These are phyloP conservation scores for Arge pagana DNA, from an alignment of 2,888 invertebrate genomes.

Conservation along the genomic window DNA sequence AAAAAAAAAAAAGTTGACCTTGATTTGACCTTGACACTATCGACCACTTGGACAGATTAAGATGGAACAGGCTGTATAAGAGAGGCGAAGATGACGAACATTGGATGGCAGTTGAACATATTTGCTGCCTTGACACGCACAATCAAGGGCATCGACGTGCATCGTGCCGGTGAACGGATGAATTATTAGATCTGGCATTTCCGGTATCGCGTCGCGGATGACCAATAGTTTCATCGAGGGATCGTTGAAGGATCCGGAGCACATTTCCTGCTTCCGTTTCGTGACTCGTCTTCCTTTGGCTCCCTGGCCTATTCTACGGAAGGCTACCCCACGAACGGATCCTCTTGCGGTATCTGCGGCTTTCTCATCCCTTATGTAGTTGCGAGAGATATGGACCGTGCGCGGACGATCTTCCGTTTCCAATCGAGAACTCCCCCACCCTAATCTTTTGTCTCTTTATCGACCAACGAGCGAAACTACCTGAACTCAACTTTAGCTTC, in stretches of 20 bases:
- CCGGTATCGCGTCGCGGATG: conserved; percentile 58
- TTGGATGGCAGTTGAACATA: no score
- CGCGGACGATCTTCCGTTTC: conserved; percentile 16
- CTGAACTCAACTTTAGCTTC: no score
- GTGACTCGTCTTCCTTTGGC: conserved; percentile 35
- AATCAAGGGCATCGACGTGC: no score
- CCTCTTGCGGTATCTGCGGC: conserved; percentile 6
- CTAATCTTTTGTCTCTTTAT: neutral
- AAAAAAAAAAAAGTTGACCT: no score
- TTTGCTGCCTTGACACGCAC: no score
- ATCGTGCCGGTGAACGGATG: conserved; percentile 52
- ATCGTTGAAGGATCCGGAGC: conserved; percentile 60
- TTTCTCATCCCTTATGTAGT: conserved; percentile 3
- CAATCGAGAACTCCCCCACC: conserved; percentile 6
- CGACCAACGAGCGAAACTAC: neutral
- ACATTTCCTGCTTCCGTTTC: conserved; percentile 60
- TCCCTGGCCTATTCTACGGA: neutral
- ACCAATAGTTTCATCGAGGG: conserved; percentile 60
- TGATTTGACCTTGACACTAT: no score
- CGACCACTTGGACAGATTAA: no score
- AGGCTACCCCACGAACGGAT: neutral
- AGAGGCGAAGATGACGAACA: no score
- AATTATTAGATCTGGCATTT: conserved; percentile 57
- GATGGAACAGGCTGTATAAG: no score
- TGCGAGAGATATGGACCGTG: conserved; percentile 13